Evolutionary conservation across 2,797 vertebrate genomes (phyloP), one percentile per base, ranked within the genome.

Genomic region (Limnodromus scolopaceus): DNA sequence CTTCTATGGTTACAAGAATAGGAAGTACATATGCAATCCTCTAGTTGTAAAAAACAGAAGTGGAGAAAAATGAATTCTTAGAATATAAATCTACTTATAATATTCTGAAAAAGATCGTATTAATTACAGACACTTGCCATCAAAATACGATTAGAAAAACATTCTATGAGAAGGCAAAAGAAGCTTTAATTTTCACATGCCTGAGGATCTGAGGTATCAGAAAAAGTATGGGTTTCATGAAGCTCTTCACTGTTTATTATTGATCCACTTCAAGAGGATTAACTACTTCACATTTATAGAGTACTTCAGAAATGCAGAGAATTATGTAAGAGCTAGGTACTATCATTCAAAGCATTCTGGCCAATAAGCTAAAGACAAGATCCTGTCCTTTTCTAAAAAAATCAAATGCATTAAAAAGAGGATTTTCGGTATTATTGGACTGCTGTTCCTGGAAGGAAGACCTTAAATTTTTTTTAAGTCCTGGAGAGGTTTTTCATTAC

Each of bases 211-310:
- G 17, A 72, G 16, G 49, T 74, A 89, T 55, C 55, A 41, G 27
- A 65, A 93, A 41, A 71, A 58, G 38, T 48, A 64, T 49, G 20
- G 9, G 61, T 82, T 89, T 91, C 68, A 32, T 63, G 25, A 91
- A 95, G 23, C 22, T 82, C 90, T 85, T 64, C 36, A 75, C 22
- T 91, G 60, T 94, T 89, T 79, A 87, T 79, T 86, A 84, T 9
- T 60, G 34, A 75, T 66, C 70, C 7, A 85, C 25, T 86, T 66
- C 70, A 94, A 81, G 61, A 74, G 43, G 78, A 93, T 89, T 95
- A 93, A 81, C 49, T 83, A 81, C 30, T 81, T 78, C 45, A 49
- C 91, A 89, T 84, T 93, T 95, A 89, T 68, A 74, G 18, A 76
- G 38, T n/a, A 64, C 20, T 93, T 94, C 15, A 79, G 53, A 95